A percentile compares a stretch with the other conserved stretches of the same genome.
phyloP scores from a whole-genome alignment of 2,797 vertebrate genomes.

The Astyanax mexicanus region DNA sequence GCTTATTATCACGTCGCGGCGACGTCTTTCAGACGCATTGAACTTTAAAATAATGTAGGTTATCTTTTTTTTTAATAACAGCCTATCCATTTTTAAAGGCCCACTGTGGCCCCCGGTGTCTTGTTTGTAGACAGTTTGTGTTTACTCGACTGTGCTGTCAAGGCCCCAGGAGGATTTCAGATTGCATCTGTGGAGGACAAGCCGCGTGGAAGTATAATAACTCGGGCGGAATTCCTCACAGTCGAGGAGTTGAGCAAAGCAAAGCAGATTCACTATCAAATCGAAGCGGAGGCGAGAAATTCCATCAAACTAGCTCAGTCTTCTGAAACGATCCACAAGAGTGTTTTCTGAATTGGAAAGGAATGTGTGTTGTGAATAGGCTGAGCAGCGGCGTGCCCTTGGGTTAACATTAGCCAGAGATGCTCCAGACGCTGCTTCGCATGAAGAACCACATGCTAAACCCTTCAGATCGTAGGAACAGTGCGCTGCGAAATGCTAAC shows the following conservation, averaged over 20 bases:
- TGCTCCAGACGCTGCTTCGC: not conserved
- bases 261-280: slow-evolving; percentile 38
- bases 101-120: slow-evolving; percentile 8
- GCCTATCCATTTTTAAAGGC: not conserved
- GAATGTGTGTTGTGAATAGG: not conserved
- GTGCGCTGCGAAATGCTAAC: not conserved
- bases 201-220: slow-evolving; percentile 31
- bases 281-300: slow-evolving; percentile 27
- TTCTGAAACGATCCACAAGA: slow-evolving; percentile 22
- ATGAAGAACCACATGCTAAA: not conserved
- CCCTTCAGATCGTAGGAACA: slow-evolving; percentile 3
- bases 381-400: not conserved
- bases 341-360: not conserved
- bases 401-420: not conserved
- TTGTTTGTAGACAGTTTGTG: slow-evolving; percentile 20
- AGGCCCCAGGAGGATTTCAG: slow-evolving; percentile 25
- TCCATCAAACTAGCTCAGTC: slow-evolving; percentile 30
- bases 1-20: not conserved
- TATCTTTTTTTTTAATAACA: not conserved
- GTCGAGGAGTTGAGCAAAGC: slow-evolving; percentile 1
- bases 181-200: slow-evolving; percentile 30
- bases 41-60: not conserved
- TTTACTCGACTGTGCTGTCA: slow-evolving; percentile 8
- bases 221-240: slow-evolving; percentile 1
- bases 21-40: not conserved